A percentile compares a stretch with the other conserved stretches of the same genome.
These are phyloP conservation scores for Drosophila phalerata DNA, from an alignment of 2,888 invertebrate genomes.

Conservation along the genomic window DNA sequence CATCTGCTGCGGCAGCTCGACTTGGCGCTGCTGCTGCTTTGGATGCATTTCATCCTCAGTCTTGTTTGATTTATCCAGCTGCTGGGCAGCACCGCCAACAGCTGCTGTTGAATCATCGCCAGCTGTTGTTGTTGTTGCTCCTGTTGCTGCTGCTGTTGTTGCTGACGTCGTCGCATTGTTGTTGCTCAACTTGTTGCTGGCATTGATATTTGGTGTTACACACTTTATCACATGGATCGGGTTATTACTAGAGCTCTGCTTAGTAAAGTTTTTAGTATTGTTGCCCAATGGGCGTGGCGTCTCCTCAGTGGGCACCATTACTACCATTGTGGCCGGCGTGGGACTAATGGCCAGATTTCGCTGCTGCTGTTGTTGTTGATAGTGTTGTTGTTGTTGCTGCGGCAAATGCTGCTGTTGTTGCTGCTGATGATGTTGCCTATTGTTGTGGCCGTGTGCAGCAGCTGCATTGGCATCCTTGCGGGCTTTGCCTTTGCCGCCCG, in stretches of 20 bases:
- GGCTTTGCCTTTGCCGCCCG: conserved; percentile 77
- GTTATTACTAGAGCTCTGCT: conserved; percentile 83
- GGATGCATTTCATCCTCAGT: conserved; percentile 86
- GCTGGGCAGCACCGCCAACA: conserved; percentile 80
- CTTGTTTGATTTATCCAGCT: conserved; percentile 90
- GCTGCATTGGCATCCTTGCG: conserved; percentile 76
- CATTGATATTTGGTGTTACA: conserved; percentile 85
- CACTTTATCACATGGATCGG: conserved; percentile 86
- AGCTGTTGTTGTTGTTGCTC: conserved; percentile 45
- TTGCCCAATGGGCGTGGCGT: conserved; percentile 87
- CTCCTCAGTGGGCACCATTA: conserved; percentile 76
- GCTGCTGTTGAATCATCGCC: conserved; percentile 48
- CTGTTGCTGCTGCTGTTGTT: conserved; percentile 33
- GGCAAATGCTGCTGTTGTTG: conserved; percentile 58
- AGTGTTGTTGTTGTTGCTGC: conserved; percentile 46
- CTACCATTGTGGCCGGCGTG: conserved; percentile 77
- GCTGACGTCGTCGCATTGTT: conserved; percentile 38
- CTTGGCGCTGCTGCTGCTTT: conserved; percentile 62
- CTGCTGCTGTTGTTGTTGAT: conserved; percentile 53
- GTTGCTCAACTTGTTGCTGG: conserved; percentile 69
- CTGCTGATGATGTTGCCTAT: conserved; percentile 66
- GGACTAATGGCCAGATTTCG: conserved; percentile 69
- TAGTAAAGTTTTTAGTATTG: conserved; percentile 79
- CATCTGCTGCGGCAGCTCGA: conserved; percentile 39
- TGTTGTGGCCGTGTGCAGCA: conserved; percentile 48